Conservation (phyloP, 2,113 vertebrate species). For the Sylvietta virens region DNA sequence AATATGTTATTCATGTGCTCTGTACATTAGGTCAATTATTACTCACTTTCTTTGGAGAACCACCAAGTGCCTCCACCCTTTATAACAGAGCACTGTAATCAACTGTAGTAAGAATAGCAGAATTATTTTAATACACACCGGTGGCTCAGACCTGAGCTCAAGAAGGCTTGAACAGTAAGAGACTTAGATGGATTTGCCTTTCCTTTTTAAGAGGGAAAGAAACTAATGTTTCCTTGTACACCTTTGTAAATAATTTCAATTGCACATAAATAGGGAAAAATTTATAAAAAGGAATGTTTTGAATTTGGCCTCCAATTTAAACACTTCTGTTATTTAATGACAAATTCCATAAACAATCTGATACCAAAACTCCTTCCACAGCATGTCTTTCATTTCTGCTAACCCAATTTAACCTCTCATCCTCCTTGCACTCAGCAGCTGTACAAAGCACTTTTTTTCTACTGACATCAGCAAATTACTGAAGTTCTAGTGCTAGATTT, state of each 20-base stretch:
- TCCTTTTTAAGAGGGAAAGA: not conserved
- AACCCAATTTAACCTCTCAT: constrained; percentile 53
- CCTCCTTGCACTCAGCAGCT: constrained; percentile 43
- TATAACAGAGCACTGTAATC: constrained; percentile 65
- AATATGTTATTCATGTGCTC: constrained; percentile 79
- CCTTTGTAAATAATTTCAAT: constrained; percentile 55
- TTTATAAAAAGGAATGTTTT: constrained; percentile 29
- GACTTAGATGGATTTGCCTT: constrained; percentile 32
- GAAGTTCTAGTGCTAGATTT: constrained; percentile 4
- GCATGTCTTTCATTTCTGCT: not conserved
- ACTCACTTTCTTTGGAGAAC: constrained; percentile 77
- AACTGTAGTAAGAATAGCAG: constrained; percentile 61
- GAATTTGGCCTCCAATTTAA: constrained; percentile 49
- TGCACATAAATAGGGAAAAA: constrained; percentile 28
- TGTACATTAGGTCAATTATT: constrained; percentile 82
- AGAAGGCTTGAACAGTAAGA: constrained; percentile 25
- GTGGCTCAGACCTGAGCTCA: constrained; percentile 12
- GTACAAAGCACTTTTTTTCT: constrained; percentile 9
- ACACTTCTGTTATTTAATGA: constrained; percentile 58
- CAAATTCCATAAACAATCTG: constrained; percentile 63
- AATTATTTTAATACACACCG: constrained; percentile 26
- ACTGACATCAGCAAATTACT: constrained; percentile 36
- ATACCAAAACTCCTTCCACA: constrained; percentile 62
- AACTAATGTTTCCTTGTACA: constrained; percentile 32
- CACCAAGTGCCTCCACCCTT: constrained; percentile 76